Conservation (phyloP, 2,888 invertebrate species). For the Philhelius pedissequus region DNA sequence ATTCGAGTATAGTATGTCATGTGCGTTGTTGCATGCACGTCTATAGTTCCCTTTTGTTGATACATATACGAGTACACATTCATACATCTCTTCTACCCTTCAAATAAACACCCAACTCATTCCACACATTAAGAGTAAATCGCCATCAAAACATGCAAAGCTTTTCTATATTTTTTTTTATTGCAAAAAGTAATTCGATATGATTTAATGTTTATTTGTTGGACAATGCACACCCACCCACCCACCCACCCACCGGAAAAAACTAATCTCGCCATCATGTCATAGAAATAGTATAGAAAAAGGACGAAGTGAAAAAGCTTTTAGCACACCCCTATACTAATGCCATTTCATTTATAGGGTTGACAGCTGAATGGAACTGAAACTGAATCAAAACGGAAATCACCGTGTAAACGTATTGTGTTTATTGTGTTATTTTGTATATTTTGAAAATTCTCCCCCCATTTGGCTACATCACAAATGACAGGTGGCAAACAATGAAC, state of each 20-base stretch:
- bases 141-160: slow-evolving; percentile 44
- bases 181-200: slow-evolving; percentile 58
- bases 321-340: slow-evolving; percentile 26
- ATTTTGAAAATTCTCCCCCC: slow-evolving; percentile 2
- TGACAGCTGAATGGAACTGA: slow-evolving; percentile 60
- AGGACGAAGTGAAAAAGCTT: slow-evolving; percentile 43
- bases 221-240: slow-evolving; percentile 21
- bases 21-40: slow-evolving; percentile 47
- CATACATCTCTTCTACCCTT: neutral
- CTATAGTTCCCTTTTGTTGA: slow-evolving; percentile 40
- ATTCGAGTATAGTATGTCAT: too few species aligned
- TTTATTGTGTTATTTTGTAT: slow-evolving; percentile 53
- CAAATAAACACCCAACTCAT: neutral
- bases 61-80: neutral
- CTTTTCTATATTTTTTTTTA: slow-evolving; percentile 53
- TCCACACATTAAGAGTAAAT: neutral
- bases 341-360: neutral
- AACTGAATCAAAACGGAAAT: slow-evolving; percentile 56
- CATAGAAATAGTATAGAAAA: neutral
- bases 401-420: slow-evolving; percentile 53
- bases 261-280: neutral
- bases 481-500: slow-evolving; percentile 61
- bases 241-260: neutral
- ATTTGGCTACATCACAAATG: slow-evolving; percentile 5
- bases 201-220: slow-evolving; percentile 53